phyloP scores from a whole-genome alignment of 2,113 vertebrate species.

The Sphaerodactylus townsendi region DNA sequence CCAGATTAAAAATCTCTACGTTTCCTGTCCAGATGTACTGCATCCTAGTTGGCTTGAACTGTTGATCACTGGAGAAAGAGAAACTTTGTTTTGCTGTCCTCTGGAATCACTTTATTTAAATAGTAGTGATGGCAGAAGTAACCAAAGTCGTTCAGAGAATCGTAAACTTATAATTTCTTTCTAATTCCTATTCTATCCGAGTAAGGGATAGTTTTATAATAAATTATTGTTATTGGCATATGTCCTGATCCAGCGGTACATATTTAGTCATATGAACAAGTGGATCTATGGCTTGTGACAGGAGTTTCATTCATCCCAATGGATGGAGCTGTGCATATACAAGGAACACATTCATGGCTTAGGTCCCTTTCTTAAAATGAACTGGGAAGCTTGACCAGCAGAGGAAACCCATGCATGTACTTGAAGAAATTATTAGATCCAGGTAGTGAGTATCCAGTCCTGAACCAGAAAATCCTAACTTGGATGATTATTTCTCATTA shows the following conservation, averaged over 20 bases:
- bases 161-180: background rate
- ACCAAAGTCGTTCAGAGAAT: conserved; percentile 9
- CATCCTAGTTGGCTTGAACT: background rate
- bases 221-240: background rate
- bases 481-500: background rate
- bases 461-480: background rate
- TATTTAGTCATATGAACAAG: background rate
- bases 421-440: background rate
- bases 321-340: background rate
- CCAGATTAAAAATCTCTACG: conserved; percentile 25
- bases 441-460: background rate
- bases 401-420: background rate
- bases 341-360: background rate
- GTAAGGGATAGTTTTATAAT: background rate
- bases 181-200: background rate
- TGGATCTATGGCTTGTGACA: background rate
- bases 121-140: conserved; percentile 5
- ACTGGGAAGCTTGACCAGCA: conserved; percentile 1
- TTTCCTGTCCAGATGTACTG: background rate
- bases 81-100: conserved; percentile 13
- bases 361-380: background rate
- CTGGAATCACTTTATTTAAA: conserved; percentile 15
- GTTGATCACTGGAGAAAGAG: background rate
- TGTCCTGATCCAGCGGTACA: background rate
- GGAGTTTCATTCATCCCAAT: background rate